Conservation (phyloP, 2,113 vertebrate species). For the Cariama cristata region DNA sequence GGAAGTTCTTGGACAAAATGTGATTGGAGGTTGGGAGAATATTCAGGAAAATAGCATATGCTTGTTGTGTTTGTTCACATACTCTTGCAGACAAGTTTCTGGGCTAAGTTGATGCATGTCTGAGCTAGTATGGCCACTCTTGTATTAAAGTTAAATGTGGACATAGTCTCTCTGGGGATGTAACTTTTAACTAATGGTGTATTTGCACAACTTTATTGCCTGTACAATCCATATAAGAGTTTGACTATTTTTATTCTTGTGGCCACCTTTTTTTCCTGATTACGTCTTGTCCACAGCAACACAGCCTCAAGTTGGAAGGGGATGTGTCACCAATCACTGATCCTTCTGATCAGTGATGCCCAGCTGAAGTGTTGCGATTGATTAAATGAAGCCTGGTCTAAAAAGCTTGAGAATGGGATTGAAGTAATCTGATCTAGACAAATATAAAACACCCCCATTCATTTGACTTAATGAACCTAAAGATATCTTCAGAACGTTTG, state of each 20-base stretch:
- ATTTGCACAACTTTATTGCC: background rate
- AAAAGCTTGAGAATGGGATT: background rate
- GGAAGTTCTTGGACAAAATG: background rate
- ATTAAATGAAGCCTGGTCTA: background rate
- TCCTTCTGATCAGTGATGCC: background rate
- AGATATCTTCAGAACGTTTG: background rate
- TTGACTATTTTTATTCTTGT: background rate
- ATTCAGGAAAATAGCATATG: accelerated
- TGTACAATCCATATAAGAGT: background rate
- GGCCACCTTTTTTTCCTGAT: background rate
- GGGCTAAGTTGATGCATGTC: accelerated
- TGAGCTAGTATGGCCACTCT: background rate
- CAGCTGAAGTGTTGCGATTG: background rate
- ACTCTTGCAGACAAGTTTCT: background rate
- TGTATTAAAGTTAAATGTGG: background rate
- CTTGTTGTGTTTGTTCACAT: background rate
- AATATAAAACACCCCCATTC: background rate
- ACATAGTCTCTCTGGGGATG: background rate
- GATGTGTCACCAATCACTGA: background rate
- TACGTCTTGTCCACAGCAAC: background rate
- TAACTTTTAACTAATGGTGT: background rate
- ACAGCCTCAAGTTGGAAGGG: background rate
- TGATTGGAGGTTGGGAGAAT: background rate
- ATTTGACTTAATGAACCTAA: background rate
- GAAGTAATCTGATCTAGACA: background rate